A percentile compares a stretch with the other conserved stretches of the same genome.
phyloP scores from a whole-genome alignment of 2,888 invertebrate genomes.

The Athrips mouffetella region DNA sequence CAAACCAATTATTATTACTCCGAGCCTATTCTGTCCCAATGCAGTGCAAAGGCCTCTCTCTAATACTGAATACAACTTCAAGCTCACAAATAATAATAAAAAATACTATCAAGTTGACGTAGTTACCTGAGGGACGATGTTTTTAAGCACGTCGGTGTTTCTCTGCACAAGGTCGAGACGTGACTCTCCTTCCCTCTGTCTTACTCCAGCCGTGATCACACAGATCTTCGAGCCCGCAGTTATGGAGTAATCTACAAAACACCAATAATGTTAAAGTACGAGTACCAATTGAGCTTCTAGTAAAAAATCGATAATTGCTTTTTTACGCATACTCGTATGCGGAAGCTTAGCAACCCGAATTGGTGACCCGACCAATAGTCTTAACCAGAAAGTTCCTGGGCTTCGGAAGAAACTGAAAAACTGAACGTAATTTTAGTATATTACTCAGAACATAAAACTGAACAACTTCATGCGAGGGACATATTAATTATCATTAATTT shows the following conservation, averaged over 20 bases:
- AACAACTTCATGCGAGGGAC: no score
- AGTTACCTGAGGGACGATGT: constrained; percentile 76
- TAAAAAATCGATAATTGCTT: background rate
- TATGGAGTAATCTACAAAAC: constrained; percentile 81
- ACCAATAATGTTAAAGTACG: background rate
- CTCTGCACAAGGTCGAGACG: constrained; percentile 93
- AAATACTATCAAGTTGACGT: no score
- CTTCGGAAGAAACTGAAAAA: no score
- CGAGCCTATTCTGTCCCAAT: no score
- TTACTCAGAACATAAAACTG: no score
- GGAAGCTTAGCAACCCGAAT: background rate
- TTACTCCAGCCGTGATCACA: constrained; percentile 93
- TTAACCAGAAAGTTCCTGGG: background rate
- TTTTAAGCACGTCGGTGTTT: constrained; percentile 92
- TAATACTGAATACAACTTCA: no score
- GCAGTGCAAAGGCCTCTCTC: no score
- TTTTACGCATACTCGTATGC: background rate
- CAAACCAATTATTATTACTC: no score
- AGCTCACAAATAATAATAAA: background rate
- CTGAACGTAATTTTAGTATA: no score
- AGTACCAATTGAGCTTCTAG: background rate
- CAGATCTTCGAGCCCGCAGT: constrained; percentile 90
- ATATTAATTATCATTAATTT: no score
- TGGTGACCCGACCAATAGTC: background rate
- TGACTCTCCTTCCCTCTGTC: constrained; percentile 93